phyloP scores from a whole-genome alignment of 30 jellyfish, hydroid and myxozoan genomes.

The Aurelia sp. region DNA sequence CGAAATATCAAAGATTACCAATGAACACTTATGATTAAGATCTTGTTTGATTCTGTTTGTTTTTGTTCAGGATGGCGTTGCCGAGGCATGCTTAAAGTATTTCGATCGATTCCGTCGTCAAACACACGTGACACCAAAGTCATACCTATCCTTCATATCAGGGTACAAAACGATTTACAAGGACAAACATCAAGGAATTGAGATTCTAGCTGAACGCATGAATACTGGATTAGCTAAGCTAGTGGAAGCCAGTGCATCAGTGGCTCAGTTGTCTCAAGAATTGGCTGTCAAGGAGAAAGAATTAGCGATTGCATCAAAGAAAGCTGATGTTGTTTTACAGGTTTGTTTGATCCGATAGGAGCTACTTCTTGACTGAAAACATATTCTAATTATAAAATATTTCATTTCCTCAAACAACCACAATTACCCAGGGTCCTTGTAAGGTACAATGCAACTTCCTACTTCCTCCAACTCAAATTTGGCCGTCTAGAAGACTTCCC shows the following conservation, averaged over 20 bases:
- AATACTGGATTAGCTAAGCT: slow-evolving; percentile 83
- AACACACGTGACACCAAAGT: slow-evolving; percentile 94
- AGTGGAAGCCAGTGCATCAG: slow-evolving; percentile 90
- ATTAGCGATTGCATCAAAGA: slow-evolving; percentile 84
- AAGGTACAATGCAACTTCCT: too few relatives aligned
- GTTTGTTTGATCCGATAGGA: slow-evolving; percentile 5
- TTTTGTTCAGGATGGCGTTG: slow-evolving; percentile 67
- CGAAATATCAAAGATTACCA: not conserved
- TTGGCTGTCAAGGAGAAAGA: slow-evolving; percentile 90
- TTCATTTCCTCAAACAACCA: too few relatives aligned
- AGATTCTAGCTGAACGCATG: slow-evolving; percentile 76
- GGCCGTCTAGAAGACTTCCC: too few relatives aligned
- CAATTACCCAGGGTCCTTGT: too few relatives aligned
- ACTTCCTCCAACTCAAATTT: too few relatives aligned
- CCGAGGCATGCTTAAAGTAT: slow-evolving; percentile 75
- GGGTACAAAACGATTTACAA: slow-evolving; percentile 77
- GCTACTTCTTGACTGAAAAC: too few relatives aligned
- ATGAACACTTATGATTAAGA: not conserved
- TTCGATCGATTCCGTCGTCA: slow-evolving; percentile 92
- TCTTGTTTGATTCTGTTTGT: not conserved
- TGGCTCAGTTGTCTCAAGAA: slow-evolving; percentile 82
- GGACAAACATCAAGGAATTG: slow-evolving; percentile 75
- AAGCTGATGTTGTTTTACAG: slow-evolving; percentile 89
- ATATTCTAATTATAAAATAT: too few relatives aligned
- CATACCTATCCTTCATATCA: slow-evolving; percentile 82